Conservation (phyloP, 1,140 invertebrate genomes). For the Tenebrio molitor region DNA sequence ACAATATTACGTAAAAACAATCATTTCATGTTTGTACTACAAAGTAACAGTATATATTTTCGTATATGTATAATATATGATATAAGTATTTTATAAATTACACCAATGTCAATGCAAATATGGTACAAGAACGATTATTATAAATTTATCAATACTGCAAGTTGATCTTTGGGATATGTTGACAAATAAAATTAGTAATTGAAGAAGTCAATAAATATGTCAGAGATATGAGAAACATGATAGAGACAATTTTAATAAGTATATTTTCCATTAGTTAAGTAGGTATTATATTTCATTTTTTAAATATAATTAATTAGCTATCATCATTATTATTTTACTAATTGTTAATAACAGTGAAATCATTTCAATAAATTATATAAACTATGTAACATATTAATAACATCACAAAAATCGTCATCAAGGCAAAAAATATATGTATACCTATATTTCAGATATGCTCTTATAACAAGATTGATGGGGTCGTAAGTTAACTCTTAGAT, state of each 20-base stretch:
- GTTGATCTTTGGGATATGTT: constrained; percentile 50
- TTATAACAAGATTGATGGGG: constrained; percentile 35
- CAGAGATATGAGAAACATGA: constrained; percentile 46
- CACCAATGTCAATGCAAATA: constrained; percentile 56
- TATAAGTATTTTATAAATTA: constrained; percentile 52
- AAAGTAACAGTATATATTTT: constrained; percentile 58
- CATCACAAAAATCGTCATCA: constrained; percentile 41
- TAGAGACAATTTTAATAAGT: constrained; percentile 45
- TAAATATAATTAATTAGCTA: constrained; percentile 41
- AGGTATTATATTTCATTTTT: constrained; percentile 42
- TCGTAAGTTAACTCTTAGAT: constrained; percentile 23
- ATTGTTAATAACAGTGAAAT: constrained; percentile 47
- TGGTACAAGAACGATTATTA: constrained; percentile 50
- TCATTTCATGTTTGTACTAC: constrained; percentile 58
- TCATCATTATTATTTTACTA: constrained; percentile 42
- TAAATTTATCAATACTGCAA: constrained; percentile 53
- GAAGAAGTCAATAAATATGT: constrained; percentile 42
- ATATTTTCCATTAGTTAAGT: constrained; percentile 45
- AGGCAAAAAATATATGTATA: constrained; percentile 41
- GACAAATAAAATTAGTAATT: constrained; percentile 46
- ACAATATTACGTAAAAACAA: constrained; percentile 60
- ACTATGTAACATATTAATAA: constrained; percentile 49
- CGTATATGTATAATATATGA: constrained; percentile 55
- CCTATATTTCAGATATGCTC: constrained; percentile 11
- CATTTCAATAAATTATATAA: constrained; percentile 37